Evolutionary conservation across 2,888 invertebrate species (phyloP).

Genomic region (Conomelus anceps): DNA sequence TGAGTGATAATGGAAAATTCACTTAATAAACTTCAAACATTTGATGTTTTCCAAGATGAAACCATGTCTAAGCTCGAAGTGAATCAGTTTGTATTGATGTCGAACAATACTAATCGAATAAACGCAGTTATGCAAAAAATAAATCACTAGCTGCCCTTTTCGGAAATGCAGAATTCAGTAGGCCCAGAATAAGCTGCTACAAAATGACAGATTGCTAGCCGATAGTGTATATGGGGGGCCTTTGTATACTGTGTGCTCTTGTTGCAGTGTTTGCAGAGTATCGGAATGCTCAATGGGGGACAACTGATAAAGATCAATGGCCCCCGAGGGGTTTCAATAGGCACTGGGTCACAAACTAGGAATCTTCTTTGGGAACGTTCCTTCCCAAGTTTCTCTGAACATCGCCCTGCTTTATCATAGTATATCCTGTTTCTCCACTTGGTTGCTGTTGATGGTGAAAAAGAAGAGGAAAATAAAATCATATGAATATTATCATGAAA

Average conservation of each 20-base stretch:
- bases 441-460: too few relatives aligned
- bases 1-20: too few relatives aligned
- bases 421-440: not conserved
- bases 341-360: not conserved
- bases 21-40: too few relatives aligned
- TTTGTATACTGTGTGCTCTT: not conserved
- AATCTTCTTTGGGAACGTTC: not conserved
- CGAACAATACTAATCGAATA: too few relatives aligned
- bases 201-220: not conserved
- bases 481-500: too few relatives aligned
- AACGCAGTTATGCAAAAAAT: too few relatives aligned
- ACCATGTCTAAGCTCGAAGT: too few relatives aligned
- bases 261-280: not conserved
- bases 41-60: too few relatives aligned
- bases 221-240: not conserved
- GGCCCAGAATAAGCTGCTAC: not conserved
- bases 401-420: not conserved
- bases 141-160: too few relatives aligned
- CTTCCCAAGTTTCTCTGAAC: not conserved
- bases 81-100: too few relatives aligned
- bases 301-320: constrained; percentile 6
- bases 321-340: not conserved
- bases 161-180: too few relatives aligned
- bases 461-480: too few relatives aligned
- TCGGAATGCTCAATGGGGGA: not conserved